Base-by-base conservation (phyloP, 2,888 invertebrate genomes). In the Oxytorus armatus region DNA sequence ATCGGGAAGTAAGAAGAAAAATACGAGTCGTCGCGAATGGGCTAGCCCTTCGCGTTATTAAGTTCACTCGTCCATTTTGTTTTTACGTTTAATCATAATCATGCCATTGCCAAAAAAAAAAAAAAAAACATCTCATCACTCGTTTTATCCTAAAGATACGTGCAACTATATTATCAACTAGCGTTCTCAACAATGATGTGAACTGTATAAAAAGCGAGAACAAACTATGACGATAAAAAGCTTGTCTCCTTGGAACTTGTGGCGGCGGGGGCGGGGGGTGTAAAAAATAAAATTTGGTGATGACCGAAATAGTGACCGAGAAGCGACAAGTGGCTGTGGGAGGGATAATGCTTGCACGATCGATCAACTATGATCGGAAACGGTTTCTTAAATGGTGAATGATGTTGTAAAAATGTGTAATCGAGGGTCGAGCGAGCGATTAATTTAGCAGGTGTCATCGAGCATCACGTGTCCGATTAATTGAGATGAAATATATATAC, bases 121-220 rank as follows among this genome's bases (percentile, higher is more conserved):
- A 21, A 49, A 47, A 68, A 57, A 25, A 10, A 53, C 29, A 70
- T 47, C 29, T 25, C 61, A 75, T 59, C 42, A 59, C 49, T 44
- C 75, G 76, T 59, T 68, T 73, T 73, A 55, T 63, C 61, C 68
- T 73, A 80, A 55, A 55, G 66, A 73, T 73, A 59, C 76, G 76
- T 80, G 80, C 80, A 77, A 68, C 68, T 77, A 63, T 39, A 42
- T 70, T 57, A 70, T 70, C 36, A 66, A 25, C 69, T 75, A 79
- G 29, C 47, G 53, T 25, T 42, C 39, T 68, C 39, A 68, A 23
- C 8, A 16, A 42, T 25, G 11, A 68, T 25, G 21, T n/a, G 4
- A 42, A 42, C 3, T 5, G 5, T 3, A 29, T 3, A 29, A 29
- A 29, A 29, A 29, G 29, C 29, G 5, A 29, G 29, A 29, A 5